A percentile compares a stretch with the other conserved stretches of the same genome.
Evolutionary conservation across 2,113 vertebrate genomes (phyloP).

Genomic region (Scalopus aquaticus): DNA sequence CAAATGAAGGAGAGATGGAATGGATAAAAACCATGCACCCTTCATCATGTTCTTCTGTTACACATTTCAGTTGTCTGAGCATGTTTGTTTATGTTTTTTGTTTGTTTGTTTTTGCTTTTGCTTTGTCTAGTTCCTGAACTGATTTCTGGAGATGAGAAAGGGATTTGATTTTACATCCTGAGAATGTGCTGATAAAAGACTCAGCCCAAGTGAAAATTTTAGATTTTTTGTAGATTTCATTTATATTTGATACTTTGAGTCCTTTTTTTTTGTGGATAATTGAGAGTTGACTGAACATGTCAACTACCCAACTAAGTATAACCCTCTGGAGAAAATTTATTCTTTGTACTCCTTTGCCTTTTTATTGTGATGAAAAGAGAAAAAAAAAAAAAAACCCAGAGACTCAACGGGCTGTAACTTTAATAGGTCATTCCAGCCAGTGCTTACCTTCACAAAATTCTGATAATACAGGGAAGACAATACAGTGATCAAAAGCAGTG

Average conservation of each 20-base stretch:
- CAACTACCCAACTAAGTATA: constrained; percentile 85
- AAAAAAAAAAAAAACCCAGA: constrained; percentile 58
- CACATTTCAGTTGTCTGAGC: background rate
- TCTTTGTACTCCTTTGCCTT: constrained; percentile 80
- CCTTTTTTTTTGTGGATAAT: constrained; percentile 28
- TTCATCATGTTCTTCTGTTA: background rate
- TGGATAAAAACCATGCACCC: background rate
- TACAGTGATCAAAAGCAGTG: constrained; percentile 89
- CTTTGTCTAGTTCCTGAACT: background rate
- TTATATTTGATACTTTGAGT: background rate
- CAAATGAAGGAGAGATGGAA: background rate
- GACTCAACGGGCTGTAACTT: constrained; percentile 85
- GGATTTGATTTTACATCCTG: background rate
- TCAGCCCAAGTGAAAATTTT: constrained; percentile 34
- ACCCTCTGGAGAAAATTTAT: constrained; percentile 82
- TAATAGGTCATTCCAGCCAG: constrained; percentile 87
- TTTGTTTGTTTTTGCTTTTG: background rate
- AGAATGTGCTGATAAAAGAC: background rate
- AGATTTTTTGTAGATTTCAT: constrained; percentile 28
- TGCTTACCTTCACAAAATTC: constrained; percentile 90
- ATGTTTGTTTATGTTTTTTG: background rate
- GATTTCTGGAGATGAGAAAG: background rate
- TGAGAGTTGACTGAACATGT: constrained; percentile 71
- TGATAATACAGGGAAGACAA: constrained; percentile 85
- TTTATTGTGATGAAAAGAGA: constrained; percentile 81